Evolutionary conservation across 1,140 invertebrate genomes (phyloP).

Genomic region (Drosophila parabipectinata): DNA sequence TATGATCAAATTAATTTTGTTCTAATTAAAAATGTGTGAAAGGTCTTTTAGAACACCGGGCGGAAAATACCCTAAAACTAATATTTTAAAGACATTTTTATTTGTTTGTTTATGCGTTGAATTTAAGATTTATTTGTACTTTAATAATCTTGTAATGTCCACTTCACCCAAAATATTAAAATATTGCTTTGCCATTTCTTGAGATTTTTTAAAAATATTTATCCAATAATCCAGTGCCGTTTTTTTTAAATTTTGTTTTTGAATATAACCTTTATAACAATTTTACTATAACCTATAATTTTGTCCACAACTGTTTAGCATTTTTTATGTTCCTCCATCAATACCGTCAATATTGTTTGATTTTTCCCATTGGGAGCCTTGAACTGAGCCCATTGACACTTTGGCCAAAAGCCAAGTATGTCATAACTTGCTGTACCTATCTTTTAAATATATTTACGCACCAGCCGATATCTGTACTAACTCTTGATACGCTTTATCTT

Average conservation of each 20-base stretch:
- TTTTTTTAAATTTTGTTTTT: no score
- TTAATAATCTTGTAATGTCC: no score
- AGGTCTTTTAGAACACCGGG: not conserved
- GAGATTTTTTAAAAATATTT: not conserved
- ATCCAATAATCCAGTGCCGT: not conserved
- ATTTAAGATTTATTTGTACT: no score
- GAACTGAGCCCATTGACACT: slow-evolving; percentile 38
- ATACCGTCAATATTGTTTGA: slow-evolving; percentile 14
- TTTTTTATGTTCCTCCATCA: slow-evolving; percentile 7
- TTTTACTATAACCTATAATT: not conserved
- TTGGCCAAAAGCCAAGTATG: slow-evolving; percentile 58
- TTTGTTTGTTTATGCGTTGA: no score
- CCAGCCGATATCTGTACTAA: slow-evolving; percentile 46
- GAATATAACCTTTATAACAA: not conserved
- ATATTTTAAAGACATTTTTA: not conserved
- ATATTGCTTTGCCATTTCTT: not conserved
- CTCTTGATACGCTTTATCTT: slow-evolving; percentile 51
- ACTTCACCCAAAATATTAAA: not conserved
- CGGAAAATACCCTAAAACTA: slow-evolving; percentile 1
- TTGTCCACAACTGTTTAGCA: not conserved
- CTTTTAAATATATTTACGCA: slow-evolving; percentile 34
- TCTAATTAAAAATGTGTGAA: slow-evolving; percentile 33
- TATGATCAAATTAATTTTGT: slow-evolving; percentile 25
- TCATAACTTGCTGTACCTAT: slow-evolving; percentile 23
- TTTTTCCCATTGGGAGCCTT: slow-evolving; percentile 40